Percentiles rank a stretch among this genome's conserved stretches.
These are phyloP conservation scores for Colistium nudipinnis DNA, from an alignment of 2,113 vertebrate species.

Conservation along the genomic window DNA sequence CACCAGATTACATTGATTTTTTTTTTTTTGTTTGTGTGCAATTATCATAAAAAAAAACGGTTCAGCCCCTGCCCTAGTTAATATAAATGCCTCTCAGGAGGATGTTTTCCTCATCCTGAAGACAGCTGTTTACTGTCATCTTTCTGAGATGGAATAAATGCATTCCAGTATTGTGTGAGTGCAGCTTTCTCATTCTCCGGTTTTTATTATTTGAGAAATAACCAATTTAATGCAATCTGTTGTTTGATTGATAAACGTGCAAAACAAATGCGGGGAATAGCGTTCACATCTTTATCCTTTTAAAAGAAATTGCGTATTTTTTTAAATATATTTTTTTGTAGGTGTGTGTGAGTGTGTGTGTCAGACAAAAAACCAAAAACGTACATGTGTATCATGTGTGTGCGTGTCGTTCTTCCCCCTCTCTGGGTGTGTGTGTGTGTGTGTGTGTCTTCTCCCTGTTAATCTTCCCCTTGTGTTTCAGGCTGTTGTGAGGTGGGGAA, in stretches of 20 bases:
- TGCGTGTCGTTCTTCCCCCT: too few species aligned
- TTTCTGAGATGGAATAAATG: neutral
- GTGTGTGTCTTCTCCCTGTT: too few species aligned
- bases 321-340: too few species aligned
- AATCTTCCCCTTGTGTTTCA: too few species aligned
- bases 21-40: neutral
- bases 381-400: too few species aligned
- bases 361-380: too few species aligned
- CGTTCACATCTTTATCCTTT: neutral
- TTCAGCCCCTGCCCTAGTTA: neutral
- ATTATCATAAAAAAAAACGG: neutral
- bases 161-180: neutral
- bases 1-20: neutral
- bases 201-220: neutral
- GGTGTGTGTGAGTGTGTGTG: too few species aligned
- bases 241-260: constrained; percentile 2
- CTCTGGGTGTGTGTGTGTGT: too few species aligned
- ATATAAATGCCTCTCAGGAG: neutral
- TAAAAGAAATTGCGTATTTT: neutral
- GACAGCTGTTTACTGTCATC: neutral
- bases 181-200: neutral
- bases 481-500: too few species aligned
- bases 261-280: neutral
- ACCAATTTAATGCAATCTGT: neutral
- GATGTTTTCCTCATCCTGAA: neutral